Base-by-base conservation (phyloP, 1,140 invertebrate species). In the Mycetomoellerius zeteki region DNA sequence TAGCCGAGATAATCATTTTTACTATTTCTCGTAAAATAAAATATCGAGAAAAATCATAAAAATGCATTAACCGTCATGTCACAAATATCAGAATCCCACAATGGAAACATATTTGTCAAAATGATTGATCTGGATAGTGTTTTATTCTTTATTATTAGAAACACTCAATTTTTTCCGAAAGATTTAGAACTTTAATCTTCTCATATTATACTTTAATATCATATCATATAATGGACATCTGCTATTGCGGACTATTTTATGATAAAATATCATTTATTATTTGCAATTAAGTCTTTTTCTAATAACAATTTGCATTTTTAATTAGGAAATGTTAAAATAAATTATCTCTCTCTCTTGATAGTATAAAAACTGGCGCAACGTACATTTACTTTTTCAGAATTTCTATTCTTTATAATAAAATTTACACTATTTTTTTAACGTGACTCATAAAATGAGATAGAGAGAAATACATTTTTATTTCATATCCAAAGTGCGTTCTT, bases 11-110 rank as follows among this genome's bases (percentile, higher is more conserved):
- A 75, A 75, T 58, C 16, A 75, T 24, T 33, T 54, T 30, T 5
- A 73, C 1, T n/a, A 54, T 30, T 73, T 56, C 50, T 73, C 50
- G 6, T 73, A 56, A 73, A 73, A 72, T 54, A 54, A 72, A 19
- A 73, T 73, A 10, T 33, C 71, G 7, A 21, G 14, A 56, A 54
- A 16, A 60, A 58, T 76, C 27, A n/a, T 30, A 33, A 76, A 43
- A 76, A 76, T 56, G n/a, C 7, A 60, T 43, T 43, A 76, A 62
- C 37, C 37, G 37, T 43, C 2, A 43, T 43, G 8, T 10, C 37
- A 43, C 37, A 43, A 43, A 43, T 43, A 43, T 43, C 2, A 43
- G 1, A 43, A 43, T 52, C 2, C 30, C 30, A 30, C 21, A 52
- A 24, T 52, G 5, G 30, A 72, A 30, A 24, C 5, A 54, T 27